These are phyloP conservation scores for Antedon bifida DNA, from an alignment of 35 echinoderm and acorn worm species.

Conservation along the genomic window DNA sequence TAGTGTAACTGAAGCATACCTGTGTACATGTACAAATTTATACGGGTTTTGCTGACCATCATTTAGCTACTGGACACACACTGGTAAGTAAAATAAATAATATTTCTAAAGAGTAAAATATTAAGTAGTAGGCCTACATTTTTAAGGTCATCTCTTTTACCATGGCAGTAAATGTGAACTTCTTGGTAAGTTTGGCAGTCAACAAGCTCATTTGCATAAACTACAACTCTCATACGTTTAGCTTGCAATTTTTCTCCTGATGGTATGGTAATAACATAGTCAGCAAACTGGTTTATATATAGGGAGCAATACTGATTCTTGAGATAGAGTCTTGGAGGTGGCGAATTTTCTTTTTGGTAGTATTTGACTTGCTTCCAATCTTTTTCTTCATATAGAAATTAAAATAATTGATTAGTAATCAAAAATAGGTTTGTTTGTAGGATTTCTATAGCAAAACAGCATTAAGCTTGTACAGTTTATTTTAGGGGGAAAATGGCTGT, in stretches of 20 bases:
- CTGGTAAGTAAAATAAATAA: too few relatives aligned
- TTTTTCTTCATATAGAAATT: neutral
- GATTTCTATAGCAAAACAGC: too few relatives aligned
- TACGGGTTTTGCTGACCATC: too few relatives aligned
- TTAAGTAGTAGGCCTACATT: too few relatives aligned
- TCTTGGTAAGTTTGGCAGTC: neutral
- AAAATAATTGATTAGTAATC: too few relatives aligned
- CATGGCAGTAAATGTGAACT: neutral
- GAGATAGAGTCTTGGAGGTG: neutral
- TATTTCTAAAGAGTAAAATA: too few relatives aligned
- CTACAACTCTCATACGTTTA: neutral
- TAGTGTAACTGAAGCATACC: too few relatives aligned
- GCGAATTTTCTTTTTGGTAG: neutral
- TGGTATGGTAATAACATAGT: neutral
- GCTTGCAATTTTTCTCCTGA: neutral
- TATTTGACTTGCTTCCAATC: neutral
- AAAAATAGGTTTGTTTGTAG: too few relatives aligned
- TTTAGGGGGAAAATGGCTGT: too few relatives aligned
- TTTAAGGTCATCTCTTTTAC: neutral
- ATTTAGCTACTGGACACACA: too few relatives aligned
- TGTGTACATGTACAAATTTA: too few relatives aligned
- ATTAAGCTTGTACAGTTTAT: too few relatives aligned
- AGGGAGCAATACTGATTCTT: neutral
- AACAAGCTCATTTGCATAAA: neutral
- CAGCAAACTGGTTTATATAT: neutral